These are phyloP conservation scores for Sander lucioperca DNA, from an alignment of 2,113 vertebrate species.

Conservation along the genomic window DNA sequence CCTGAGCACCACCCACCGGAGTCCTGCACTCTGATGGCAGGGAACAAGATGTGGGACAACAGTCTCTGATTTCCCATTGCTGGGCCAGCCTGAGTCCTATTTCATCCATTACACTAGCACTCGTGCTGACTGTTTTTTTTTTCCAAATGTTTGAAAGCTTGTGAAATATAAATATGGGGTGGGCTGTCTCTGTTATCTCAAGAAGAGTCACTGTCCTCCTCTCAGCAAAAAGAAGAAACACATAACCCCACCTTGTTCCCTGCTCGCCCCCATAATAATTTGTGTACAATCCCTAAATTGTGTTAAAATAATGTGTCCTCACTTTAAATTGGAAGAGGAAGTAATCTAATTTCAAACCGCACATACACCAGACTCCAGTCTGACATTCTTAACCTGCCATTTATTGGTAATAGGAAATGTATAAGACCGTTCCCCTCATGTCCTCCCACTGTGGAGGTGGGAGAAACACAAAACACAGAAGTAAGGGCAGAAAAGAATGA, in stretches of 20 bases:
- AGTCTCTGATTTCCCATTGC: too few relatives aligned
- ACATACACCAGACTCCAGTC: slow-evolving; percentile 46
- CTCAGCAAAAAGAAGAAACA: neutral
- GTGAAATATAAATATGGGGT: neutral
- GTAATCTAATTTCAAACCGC: slow-evolving; percentile 47
- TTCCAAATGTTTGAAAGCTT: too few relatives aligned
- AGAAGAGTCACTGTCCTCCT: neutral
- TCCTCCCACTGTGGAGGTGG: slow-evolving; percentile 27
- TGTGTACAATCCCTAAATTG: slow-evolving; percentile 18
- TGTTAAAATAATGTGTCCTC: slow-evolving; percentile 33
- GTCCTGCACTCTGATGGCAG: too few relatives aligned
- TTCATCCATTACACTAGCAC: too few relatives aligned
- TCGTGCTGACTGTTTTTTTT: too few relatives aligned
- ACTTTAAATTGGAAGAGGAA: slow-evolving; percentile 24
- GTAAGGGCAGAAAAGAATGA: slow-evolving; percentile 49
- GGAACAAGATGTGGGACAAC: too few relatives aligned
- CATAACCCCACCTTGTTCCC: neutral
- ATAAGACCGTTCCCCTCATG: slow-evolving; percentile 28
- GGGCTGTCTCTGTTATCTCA: neutral
- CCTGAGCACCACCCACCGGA: too few relatives aligned
- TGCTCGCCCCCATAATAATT: neutral
- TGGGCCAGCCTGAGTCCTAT: too few relatives aligned
- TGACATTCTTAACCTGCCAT: slow-evolving; percentile 62
- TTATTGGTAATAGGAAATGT: slow-evolving; percentile 64
- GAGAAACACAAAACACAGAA: slow-evolving; percentile 33